These are phyloP conservation scores for Drymonia ruficornis DNA, from an alignment of 2,888 invertebrate genomes.

Conservation along the genomic window DNA sequence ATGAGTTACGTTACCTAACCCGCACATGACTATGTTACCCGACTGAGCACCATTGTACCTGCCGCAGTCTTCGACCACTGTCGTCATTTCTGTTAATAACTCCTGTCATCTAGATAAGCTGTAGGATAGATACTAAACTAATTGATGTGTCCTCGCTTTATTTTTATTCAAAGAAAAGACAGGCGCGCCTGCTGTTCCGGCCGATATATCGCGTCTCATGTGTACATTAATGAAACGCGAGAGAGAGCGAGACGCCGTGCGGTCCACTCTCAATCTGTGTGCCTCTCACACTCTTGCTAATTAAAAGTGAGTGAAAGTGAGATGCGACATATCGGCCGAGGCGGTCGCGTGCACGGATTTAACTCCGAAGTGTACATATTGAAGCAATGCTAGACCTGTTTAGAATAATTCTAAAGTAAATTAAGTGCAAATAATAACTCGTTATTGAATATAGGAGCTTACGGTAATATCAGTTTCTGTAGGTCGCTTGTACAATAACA, in stretches of 20 bases:
- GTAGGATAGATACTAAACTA: neutral
- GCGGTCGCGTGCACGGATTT: too few species aligned
- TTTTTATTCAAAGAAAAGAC: neutral
- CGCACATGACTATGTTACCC: too few species aligned
- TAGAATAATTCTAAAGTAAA: neutral
- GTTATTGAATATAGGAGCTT: neutral
- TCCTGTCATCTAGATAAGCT: conserved; percentile 1
- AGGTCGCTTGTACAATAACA: neutral
- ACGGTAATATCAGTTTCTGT: neutral
- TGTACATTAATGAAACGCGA: too few species aligned
- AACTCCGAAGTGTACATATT: neutral
- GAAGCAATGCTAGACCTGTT: neutral
- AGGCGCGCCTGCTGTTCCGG: too few species aligned
- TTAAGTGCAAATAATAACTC: neutral
- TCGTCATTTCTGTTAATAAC: neutral
- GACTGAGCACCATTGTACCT: neutral
- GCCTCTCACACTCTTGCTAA: too few species aligned
- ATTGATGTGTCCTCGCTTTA: neutral
- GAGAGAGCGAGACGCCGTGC: too few species aligned
- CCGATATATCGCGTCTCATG: too few species aligned
- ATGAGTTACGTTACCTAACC: too few species aligned
- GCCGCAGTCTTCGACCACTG: neutral
- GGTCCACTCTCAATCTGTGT: too few species aligned
- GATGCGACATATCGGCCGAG: too few species aligned
- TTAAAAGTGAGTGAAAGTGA: too few species aligned